Conservation (phyloP, 1,140 invertebrate species). For the Drosophila fuyamai region DNA sequence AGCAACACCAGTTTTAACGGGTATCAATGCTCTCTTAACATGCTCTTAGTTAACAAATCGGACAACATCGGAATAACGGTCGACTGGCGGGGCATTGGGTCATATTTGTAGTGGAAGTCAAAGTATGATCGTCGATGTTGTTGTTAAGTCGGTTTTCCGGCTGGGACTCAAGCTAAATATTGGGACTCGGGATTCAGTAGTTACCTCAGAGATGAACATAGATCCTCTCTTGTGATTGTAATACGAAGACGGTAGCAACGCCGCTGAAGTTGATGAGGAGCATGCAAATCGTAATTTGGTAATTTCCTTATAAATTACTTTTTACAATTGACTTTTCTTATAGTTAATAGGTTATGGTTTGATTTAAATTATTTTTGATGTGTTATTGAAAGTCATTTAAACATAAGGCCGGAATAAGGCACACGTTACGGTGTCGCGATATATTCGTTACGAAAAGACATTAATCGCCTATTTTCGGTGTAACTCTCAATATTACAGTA, state of each 20-base stretch:
- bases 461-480: slow-evolving; percentile 24
- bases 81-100: background rate
- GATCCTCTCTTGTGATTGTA: background rate
- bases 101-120: background rate
- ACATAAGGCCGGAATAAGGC: slow-evolving; percentile 81
- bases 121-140: background rate
- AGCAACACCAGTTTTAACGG: background rate
- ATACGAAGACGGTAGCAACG: background rate
- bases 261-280: background rate
- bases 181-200: background rate
- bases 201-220: slow-evolving; percentile 2
- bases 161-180: background rate
- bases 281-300: background rate
- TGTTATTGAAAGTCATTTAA: slow-evolving; percentile 65
- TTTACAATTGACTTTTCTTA: background rate
- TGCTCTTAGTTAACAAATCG: slow-evolving; percentile 30
- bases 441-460: slow-evolving; percentile 28
- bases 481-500: slow-evolving; percentile 20
- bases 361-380: slow-evolving; percentile 23
- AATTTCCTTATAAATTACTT: too few species aligned
- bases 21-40: slow-evolving; percentile 49
- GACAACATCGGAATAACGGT: background rate
- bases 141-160: background rate
- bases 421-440: slow-evolving; percentile 63
- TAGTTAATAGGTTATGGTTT: background rate